Base-by-base conservation (phyloP, 2,113 vertebrate species). In the Sylvilagus bachmani region DNA sequence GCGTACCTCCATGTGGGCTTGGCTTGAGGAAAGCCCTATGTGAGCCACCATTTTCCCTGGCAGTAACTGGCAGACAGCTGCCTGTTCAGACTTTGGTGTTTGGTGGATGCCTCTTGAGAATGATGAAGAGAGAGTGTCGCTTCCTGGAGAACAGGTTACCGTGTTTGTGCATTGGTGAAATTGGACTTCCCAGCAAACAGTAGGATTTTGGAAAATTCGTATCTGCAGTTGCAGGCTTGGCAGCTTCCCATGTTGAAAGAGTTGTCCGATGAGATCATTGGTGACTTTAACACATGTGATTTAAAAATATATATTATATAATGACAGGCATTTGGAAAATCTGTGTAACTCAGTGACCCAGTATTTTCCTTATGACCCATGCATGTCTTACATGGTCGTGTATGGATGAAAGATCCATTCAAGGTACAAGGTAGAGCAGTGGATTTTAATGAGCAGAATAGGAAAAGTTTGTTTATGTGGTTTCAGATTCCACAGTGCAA, bases 201-300 rank as follows among this genome's bases (percentile, higher is more conserved):
- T 77, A 85, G 69, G 64, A 73, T 88, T 81, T 91, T 71, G 69
- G 85, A 21, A 86, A 86, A 92, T 33, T n/a, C 66, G 14, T 71
- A 33, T 38, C 5, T 89, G 19, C 31, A 10, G 2, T n/a, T 61
- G 22, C 14, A 33, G 73, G 21, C 25, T 55, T 85, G 79, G 29
- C 62, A 58, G 51, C 77, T 79, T 82, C n/a, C 53, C 70, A 19
- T 61, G 3, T 77, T 86, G 92, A 80, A 55, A 83, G 36, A 71
- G 67, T 22, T 58, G 90, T 19, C 51, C 27, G 10, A 21, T 86
- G 90, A 71, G 21, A 53, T 86, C 13, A 29, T 58, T 89, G 38
- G 49, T 36, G 31, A 24, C 58, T 11, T 10, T 85, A 89, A 61
- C 55, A 91, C 49, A 74, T 80, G 58, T 6, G 38, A 33, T 21